Conservation (phyloP, 2,113 vertebrate species). For the Leucoraja erinaceus region DNA sequence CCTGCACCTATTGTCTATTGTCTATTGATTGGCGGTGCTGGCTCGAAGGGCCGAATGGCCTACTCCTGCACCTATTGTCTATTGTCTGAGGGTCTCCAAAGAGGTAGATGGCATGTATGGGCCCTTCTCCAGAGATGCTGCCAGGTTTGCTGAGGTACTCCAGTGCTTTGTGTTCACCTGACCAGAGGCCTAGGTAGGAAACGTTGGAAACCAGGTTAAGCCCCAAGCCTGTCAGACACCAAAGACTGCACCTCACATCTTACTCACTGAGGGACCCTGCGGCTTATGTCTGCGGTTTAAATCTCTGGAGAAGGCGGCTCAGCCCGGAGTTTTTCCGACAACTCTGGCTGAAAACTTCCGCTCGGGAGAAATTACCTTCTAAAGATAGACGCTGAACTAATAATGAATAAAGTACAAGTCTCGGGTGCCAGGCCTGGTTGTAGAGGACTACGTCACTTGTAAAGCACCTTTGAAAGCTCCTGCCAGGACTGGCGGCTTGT, state of each 20-base stretch:
- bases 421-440: not conserved
- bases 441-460: not conserved
- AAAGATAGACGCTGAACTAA: not conserved
- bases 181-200: not conserved
- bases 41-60: no score
- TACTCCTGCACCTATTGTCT: no score
- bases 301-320: not conserved
- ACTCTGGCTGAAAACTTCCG: not conserved
- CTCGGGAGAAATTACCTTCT: not conserved
- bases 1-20: no score
- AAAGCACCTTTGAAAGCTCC: not conserved
- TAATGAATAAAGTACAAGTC: not conserved
- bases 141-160: no score
- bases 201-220: no score
- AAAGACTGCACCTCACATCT: not conserved
- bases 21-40: no score
- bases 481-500: not conserved
- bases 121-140: no score
- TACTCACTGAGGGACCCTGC: not conserved
- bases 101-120: no score
- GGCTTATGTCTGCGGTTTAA: not conserved
- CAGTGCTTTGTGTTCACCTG: no score
- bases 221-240: not conserved
- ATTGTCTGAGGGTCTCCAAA: no score
- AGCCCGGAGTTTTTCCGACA: not conserved